A percentile compares a stretch with the other conserved stretches of the same genome.
Conservation (phyloP, 2,888 invertebrate genomes). For the Metellina segmentata region DNA sequence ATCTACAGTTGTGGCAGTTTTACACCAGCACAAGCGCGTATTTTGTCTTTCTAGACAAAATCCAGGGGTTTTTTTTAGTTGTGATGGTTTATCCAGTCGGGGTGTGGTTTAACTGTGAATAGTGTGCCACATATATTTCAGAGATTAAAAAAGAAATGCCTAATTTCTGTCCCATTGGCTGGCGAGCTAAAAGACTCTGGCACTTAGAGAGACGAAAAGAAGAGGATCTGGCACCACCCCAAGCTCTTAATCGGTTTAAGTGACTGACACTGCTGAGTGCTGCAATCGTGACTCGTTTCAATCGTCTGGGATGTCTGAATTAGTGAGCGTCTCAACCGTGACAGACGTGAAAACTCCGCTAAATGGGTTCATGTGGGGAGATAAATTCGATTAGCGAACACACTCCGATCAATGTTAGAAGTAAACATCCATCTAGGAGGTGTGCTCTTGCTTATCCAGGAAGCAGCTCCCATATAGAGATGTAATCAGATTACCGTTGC, state of each 20-base stretch:
- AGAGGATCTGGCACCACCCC: neutral
- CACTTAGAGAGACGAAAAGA: neutral
- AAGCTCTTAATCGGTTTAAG: slow-evolving; percentile 49
- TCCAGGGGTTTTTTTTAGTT: too few relatives aligned
- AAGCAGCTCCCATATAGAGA: too few relatives aligned
- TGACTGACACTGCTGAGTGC: slow-evolving; percentile 28
- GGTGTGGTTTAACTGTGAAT: too few relatives aligned
- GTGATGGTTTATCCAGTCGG: too few relatives aligned
- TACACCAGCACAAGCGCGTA: too few relatives aligned
- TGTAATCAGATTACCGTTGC: too few relatives aligned
- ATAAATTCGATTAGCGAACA: slow-evolving; percentile 36
- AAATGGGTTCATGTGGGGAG: slow-evolving; percentile 38
- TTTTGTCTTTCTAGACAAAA: too few relatives aligned
- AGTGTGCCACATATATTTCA: too few relatives aligned
- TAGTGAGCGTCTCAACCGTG: slow-evolving; percentile 14
- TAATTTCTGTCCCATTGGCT: too few relatives aligned
- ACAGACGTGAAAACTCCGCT: slow-evolving; percentile 37
- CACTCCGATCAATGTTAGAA: neutral
- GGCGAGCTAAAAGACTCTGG: neutral
- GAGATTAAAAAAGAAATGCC: too few relatives aligned
- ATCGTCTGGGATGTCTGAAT: slow-evolving; percentile 16
- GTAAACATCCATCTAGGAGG: neutral
- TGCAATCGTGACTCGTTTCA: slow-evolving; percentile 36
- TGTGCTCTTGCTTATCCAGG: neutral
- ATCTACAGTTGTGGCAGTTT: too few relatives aligned